Percentiles rank a stretch among this genome's conserved stretches.
Evolutionary conservation across 2,888 invertebrate genomes (phyloP).

Genomic region (Heterodera filipjevi): DNA sequence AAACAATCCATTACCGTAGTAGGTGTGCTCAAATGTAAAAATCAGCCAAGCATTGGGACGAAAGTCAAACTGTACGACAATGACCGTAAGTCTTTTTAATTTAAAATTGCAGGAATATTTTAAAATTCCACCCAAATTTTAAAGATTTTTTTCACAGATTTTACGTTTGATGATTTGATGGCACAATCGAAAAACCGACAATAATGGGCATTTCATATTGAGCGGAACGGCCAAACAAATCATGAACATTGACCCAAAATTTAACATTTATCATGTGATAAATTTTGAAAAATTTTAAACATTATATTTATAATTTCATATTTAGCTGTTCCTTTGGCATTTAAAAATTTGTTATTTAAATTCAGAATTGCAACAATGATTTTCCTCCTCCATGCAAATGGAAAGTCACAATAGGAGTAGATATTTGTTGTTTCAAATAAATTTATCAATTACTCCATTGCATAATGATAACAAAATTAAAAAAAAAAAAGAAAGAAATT

Average conservation of each 20-base stretch:
- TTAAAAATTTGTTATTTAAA: neutral
- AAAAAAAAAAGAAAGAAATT: too few relatives aligned
- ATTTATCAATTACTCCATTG: too few relatives aligned
- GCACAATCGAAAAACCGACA: neutral
- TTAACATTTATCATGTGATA: neutral
- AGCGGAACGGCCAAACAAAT: neutral
- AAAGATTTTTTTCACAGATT: neutral
- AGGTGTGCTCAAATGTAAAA: neutral
- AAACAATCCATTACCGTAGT: neutral
- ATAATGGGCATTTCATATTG: neutral
- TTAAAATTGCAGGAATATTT: neutral
- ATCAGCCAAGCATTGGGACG: neutral
- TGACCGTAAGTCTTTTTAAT: slow-evolving; percentile 7
- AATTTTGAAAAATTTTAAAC: neutral
- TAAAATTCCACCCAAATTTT: too few relatives aligned
- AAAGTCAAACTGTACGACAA: neutral
- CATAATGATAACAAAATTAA: too few relatives aligned
- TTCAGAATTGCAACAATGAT: neutral
- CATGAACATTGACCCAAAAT: neutral
- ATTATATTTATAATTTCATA: neutral
- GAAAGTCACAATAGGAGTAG: neutral
- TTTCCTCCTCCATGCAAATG: neutral
- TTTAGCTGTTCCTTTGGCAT: neutral
- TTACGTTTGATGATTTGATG: neutral
- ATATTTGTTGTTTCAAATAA: neutral